Evolutionary conservation across 37 sponge, comb jelly and placozoan genomes (phyloP).

Genomic region (Hexactinellida sp.): DNA sequence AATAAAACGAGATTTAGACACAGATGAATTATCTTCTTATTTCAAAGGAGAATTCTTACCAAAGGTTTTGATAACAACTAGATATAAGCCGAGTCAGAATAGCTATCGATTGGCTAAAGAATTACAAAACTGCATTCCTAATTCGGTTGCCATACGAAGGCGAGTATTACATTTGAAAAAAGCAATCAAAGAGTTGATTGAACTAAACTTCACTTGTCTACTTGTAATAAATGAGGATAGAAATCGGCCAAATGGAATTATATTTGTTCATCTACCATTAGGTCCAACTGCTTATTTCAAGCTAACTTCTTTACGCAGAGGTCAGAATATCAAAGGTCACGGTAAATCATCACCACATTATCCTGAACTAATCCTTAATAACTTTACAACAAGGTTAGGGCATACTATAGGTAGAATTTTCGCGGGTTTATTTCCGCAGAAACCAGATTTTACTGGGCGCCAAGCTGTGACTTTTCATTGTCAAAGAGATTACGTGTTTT

Average conservation of each 20-base stretch:
- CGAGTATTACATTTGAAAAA: conserved; percentile 61
- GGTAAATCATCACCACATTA: conserved; percentile 54
- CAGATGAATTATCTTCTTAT: conserved; percentile 75
- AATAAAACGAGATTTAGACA: conserved; percentile 61
- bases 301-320: conserved; percentile 55
- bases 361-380: conserved; percentile 90
- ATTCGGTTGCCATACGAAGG: conserved; percentile 56
- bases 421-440: conserved; percentile 72
- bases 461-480: conserved; percentile 90
- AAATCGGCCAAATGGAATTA: conserved; percentile 80
- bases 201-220: conserved; percentile 54
- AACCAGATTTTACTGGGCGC: conserved; percentile 87
- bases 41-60: conserved; percentile 51
- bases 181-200: conserved; percentile 46
- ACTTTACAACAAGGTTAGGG: conserved; percentile 83
- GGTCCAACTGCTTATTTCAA: conserved; percentile 97
- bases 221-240: conserved; percentile 80
- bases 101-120: conserved; percentile 37
- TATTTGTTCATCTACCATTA: conserved; percentile 74
- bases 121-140: conserved; percentile 61
- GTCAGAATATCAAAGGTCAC: conserved; percentile 72
- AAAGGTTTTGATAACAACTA: conserved; percentile 66
- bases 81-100: conserved; percentile 44
- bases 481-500: conserved; percentile 93
- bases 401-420: conserved; percentile 87